Percentiles rank a stretch among this genome's conserved stretches.
Conservation (phyloP, 2,113 vertebrate genomes). For the Paratilapia polleni region DNA sequence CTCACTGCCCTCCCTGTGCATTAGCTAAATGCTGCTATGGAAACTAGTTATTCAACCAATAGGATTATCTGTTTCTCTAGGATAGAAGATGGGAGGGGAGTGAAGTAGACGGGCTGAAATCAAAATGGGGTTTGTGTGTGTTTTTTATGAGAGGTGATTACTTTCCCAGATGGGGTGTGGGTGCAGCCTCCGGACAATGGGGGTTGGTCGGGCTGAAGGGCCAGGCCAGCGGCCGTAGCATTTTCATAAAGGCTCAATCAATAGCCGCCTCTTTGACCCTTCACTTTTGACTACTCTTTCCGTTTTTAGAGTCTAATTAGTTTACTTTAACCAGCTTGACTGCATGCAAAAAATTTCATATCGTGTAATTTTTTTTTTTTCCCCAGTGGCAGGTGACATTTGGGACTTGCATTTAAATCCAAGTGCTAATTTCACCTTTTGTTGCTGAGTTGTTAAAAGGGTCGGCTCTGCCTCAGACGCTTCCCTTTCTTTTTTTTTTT, state of each 20-base stretch:
- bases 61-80: constrained; percentile 53
- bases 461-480: constrained; percentile 48
- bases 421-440: constrained; percentile 63
- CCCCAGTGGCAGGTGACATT: constrained; percentile 62
- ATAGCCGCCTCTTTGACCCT: constrained; percentile 85
- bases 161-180: constrained; percentile 82
- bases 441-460: constrained; percentile 50
- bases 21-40: constrained; percentile 76
- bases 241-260: constrained; percentile 90
- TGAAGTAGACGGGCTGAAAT: constrained; percentile 57
- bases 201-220: constrained; percentile 78
- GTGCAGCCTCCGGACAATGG: constrained; percentile 48
- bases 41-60: constrained; percentile 68
- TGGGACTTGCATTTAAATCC: constrained; percentile 64
- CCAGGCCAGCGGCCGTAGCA: constrained; percentile 78
- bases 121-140: constrained; percentile 76
- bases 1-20: constrained; percentile 56
- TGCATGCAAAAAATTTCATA: constrained; percentile 73
- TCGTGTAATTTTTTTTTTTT: constrained; percentile 47
- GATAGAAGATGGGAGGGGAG: constrained; percentile 49
- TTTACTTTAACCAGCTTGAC: constrained; percentile 79
- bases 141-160: constrained; percentile 80
- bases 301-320: constrained; percentile 81
- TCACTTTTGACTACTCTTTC: constrained; percentile 59
- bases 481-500: constrained; percentile 25